phyloP scores from a whole-genome alignment of 2,113 vertebrate genomes.

The Brachypodius melanocephalos region DNA sequence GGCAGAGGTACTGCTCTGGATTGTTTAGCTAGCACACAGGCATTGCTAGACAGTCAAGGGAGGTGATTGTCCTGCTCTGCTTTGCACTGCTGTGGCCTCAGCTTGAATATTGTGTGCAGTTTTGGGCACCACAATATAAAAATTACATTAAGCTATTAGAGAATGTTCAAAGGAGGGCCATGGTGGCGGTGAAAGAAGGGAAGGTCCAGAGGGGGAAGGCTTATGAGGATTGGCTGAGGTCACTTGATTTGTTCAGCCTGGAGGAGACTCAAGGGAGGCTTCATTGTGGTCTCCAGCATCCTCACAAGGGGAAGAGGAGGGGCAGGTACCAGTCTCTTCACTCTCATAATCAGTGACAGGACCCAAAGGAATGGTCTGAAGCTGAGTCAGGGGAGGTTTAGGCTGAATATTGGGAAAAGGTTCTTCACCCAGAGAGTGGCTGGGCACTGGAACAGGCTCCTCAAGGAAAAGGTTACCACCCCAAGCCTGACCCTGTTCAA shows the following conservation, averaged over 20 bases:
- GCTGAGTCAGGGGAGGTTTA: neutral
- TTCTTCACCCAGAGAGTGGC: neutral
- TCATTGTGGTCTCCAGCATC: neutral
- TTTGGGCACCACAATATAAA: neutral
- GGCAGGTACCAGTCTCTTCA: neutral
- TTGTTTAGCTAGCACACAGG: neutral
- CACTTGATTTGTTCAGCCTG: neutral
- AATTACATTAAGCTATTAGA: neutral
- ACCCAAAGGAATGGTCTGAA: neutral
- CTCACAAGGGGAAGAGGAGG: neutral
- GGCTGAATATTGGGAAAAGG: neutral
- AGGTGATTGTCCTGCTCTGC: neutral
- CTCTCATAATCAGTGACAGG: too few relatives aligned
- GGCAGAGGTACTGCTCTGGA: neutral
- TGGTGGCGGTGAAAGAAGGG: neutral
- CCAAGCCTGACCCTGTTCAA: neutral
- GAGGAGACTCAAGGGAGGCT: neutral
- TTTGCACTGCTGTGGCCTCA: neutral
- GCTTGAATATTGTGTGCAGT: neutral
- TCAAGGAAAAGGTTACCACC: too few relatives aligned
- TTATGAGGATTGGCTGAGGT: neutral
- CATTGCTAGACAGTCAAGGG: rapidly evolving
- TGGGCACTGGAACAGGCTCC: neutral
- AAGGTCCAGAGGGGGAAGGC: neutral
- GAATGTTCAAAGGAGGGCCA: neutral